Evolutionary conservation across 2,888 invertebrate genomes (phyloP), one percentile per base, ranked within the genome.

Genomic region (Craniophora ligustri): DNA sequence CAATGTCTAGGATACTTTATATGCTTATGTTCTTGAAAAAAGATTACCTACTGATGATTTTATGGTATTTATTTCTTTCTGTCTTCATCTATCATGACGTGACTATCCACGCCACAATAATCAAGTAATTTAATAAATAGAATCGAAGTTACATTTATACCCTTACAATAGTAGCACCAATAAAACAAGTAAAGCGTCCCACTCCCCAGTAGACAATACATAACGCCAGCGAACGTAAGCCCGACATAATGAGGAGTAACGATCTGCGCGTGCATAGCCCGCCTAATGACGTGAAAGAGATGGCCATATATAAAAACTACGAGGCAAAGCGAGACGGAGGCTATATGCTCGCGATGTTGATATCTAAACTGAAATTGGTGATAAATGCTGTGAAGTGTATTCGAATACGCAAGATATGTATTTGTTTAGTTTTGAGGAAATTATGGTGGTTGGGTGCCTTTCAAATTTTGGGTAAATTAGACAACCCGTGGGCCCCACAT

Each of bases 191-290:
- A 86, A 89, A 85, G 85, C 87, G 78, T 72, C 59, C 87, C 81
- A 88, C 89, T 86, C 87, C 36, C 81, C 78, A 81, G 74, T 81
- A 82, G 80, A 86, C 84, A 79, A 85, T 86, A 88, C 84, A 84
- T 85, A 88, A 81, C 81, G 79, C 81, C 66, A 47, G 75, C 69
- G 74, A 73, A 61, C 73, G 79, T 86, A 87, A 89, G 86, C 84
- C 65, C 58, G 76, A 72, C 75, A 80, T 92, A 92, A 92, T 92
- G 91, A 91, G 88, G 84, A 92, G 81, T 86, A 90, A 92, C 91
- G 88, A 81, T 76, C 68, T 62, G 82, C 69, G 81, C 92, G 91
- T 92, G 92, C 80, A 81, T 84, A 67, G 89, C 77, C 75, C 79
- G 78, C 85, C 81, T 90, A 89, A 91, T 87, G 80, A 72, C 62